These are phyloP conservation scores for Patiria pectinifera DNA, from an alignment of 53 echinoderm and acorn worm genomes.

Conservation along the genomic window DNA sequence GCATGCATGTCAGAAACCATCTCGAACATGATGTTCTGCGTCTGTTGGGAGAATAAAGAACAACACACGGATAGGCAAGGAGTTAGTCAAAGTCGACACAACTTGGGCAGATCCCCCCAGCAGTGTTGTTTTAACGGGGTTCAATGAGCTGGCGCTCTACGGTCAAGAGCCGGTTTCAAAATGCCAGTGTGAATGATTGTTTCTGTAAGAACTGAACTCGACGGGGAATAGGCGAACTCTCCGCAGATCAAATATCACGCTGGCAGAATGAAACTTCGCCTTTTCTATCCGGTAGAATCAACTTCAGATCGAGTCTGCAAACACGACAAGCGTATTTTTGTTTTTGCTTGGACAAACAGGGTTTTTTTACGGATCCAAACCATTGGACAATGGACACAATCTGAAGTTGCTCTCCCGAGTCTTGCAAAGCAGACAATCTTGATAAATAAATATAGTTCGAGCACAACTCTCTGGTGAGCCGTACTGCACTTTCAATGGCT, in stretches of 20 bases:
- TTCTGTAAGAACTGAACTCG: not conserved
- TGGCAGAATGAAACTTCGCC: not conserved
- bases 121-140: not conserved
- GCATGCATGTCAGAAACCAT: slow-evolving; percentile 99
- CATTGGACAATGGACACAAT: not conserved
- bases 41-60: slow-evolving; percentile 66
- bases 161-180: not conserved
- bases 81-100: not conserved
- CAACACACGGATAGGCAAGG: not conserved
- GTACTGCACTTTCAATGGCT: not conserved
- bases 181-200: not conserved
- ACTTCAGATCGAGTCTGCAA: not conserved
- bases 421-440: not conserved
- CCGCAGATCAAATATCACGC: not conserved
- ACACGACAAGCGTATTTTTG: not conserved
- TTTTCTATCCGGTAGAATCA: not conserved
- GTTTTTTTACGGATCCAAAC: not conserved
- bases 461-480: not conserved
- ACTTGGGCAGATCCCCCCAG: not conserved
- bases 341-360: not conserved
- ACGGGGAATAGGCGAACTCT: not conserved
- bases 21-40: slow-evolving; percentile 99
- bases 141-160: not conserved
- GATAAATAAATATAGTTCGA: not conserved
- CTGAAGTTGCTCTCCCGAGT: not conserved